A percentile compares a stretch with the other conserved stretches of the same genome.
Conservation (phyloP, 2,113 vertebrate genomes). For the Propithecus coquereli region DNA sequence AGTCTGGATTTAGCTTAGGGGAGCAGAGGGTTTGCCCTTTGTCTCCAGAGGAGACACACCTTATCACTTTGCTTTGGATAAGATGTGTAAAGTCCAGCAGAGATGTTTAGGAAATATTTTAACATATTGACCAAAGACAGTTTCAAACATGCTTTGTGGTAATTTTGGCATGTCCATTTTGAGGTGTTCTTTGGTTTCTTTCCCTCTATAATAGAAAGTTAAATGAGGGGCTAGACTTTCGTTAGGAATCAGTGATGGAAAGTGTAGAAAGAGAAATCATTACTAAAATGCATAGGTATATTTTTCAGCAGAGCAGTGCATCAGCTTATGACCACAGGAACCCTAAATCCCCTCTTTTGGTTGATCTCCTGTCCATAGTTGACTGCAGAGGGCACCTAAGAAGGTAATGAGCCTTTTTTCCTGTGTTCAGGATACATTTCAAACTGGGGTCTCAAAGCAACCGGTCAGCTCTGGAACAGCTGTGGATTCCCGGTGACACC, state of each 20-base stretch:
- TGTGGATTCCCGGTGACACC: neutral
- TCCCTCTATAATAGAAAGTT: neutral
- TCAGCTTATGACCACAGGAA: neutral
- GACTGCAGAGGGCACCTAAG: neutral
- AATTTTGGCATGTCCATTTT: neutral
- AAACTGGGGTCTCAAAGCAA: neutral
- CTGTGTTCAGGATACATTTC: neutral
- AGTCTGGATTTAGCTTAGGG: neutral
- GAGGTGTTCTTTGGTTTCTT: neutral
- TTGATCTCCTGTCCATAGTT: neutral
- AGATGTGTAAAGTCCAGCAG: neutral
- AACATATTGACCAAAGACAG: neutral
- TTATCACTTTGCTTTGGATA: neutral
- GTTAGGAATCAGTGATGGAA: neutral
- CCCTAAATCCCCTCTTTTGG: neutral
- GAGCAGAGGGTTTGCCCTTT: neutral
- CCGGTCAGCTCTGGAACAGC: neutral
- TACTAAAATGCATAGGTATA: neutral
- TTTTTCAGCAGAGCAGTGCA: neutral
- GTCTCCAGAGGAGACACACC: neutral
- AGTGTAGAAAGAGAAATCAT: neutral
- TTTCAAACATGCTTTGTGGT: neutral
- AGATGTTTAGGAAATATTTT: neutral
- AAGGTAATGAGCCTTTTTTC: neutral
- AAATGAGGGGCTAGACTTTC: neutral